These are phyloP conservation scores for Protonemura montana DNA, from an alignment of 2,888 invertebrate genomes.

Conservation along the genomic window DNA sequence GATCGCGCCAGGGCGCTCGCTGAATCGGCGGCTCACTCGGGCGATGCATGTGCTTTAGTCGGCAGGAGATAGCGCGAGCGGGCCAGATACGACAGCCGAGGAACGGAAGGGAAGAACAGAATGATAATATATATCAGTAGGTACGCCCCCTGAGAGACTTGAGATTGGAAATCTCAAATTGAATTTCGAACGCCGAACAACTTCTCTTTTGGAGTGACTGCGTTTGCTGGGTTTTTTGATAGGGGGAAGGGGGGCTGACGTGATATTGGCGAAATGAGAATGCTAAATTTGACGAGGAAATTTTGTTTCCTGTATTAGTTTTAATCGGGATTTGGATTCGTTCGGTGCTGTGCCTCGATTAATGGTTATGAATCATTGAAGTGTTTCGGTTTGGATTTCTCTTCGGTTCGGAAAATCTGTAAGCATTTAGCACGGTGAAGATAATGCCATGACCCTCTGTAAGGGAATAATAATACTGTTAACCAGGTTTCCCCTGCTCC, in stretches of 20 bases:
- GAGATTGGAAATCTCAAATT: conserved; percentile 47
- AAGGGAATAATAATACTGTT: no score
- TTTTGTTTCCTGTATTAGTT: neutral
- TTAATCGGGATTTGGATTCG: neutral
- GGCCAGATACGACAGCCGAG: neutral
- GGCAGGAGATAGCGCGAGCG: neutral
- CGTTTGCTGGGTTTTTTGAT: neutral
- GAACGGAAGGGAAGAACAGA: conserved; percentile 16
- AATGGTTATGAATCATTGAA: no score
- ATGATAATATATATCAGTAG: conserved; percentile 38
- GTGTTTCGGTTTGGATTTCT: no score
- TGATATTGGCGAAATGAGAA: conserved; percentile 29
- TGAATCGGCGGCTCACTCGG: neutral
- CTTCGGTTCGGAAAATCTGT: no score
- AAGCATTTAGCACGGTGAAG: no score
- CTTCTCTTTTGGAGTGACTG: neutral
- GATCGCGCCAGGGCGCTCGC: neutral
- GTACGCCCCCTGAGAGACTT: conserved; percentile 41
- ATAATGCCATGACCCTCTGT: no score
- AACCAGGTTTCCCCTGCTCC: no score
- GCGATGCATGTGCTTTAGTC: neutral
- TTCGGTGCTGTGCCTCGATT: no score
- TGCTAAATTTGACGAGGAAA: neutral
- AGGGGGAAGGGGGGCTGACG: neutral
- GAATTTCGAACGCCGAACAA: conserved; percentile 44